Evolutionary conservation across 2,797 vertebrate genomes (phyloP).

Genomic region (Chaetodon trifasciatus): DNA sequence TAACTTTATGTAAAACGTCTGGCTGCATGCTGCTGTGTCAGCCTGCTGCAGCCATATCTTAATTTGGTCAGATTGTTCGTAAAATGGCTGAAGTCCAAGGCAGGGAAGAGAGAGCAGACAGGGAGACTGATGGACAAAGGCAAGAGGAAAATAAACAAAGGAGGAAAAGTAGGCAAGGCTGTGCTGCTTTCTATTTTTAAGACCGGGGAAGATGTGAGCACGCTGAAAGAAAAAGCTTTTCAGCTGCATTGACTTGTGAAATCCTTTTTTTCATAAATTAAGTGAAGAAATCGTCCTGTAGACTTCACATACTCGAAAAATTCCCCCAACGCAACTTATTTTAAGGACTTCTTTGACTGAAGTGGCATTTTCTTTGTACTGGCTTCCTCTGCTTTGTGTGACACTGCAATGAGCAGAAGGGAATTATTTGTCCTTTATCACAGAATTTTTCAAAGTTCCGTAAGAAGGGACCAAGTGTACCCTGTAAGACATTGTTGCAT

Average conservation of each 20-base stretch:
- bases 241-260: neutral
- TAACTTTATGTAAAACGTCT: constrained; percentile 45
- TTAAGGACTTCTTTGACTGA: constrained; percentile 13
- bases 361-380: constrained; percentile 24
- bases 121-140: constrained; percentile 54
- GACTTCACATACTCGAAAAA: constrained; percentile 3
- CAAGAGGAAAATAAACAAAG: constrained; percentile 69
- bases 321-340: constrained; percentile 16
- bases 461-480: constrained; percentile 9
- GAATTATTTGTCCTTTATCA: constrained; percentile 39
- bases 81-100: constrained; percentile 45
- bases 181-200: constrained; percentile 54
- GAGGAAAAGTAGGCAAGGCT: constrained; percentile 54
- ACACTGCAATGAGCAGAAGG: neutral
- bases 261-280: neutral
- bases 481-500: neutral
- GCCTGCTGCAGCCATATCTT: constrained; percentile 46
- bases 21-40: constrained; percentile 34
- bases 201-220: constrained; percentile 13
- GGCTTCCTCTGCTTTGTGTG: constrained; percentile 16
- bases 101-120: neutral
- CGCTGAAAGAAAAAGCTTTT: neutral
- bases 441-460: constrained; percentile 1
- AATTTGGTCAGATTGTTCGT: constrained; percentile 61
- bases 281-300: constrained; percentile 4